A percentile compares a stretch with the other conserved stretches of the same genome.
These are phyloP conservation scores for Reticulitermes lucifugus DNA, from an alignment of 2,888 invertebrate genomes.

Conservation along the genomic window DNA sequence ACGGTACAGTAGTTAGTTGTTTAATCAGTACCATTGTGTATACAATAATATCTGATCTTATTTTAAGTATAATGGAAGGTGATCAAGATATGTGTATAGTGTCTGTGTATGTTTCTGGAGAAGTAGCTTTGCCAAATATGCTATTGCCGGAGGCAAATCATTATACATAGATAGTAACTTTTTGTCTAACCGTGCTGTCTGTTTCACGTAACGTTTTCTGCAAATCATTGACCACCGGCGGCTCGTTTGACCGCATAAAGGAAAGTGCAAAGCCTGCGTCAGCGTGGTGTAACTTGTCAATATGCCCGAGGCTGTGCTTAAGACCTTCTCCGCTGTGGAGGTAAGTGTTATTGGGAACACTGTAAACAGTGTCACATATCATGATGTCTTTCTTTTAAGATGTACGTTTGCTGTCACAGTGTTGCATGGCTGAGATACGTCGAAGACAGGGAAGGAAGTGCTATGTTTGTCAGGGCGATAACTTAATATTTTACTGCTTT, in stretches of 20 bases:
- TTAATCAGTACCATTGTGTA: neutral
- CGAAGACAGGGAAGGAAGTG: too few species aligned
- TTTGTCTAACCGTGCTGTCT: neutral
- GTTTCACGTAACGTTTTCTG: neutral
- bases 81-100: neutral
- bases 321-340: conserved; percentile 47
- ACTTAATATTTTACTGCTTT: too few species aligned
- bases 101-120: neutral
- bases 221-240: conserved; percentile 8
- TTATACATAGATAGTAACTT: conserved; percentile 14
- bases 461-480: too few species aligned
- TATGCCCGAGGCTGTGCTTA: conserved; percentile 44
- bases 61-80: neutral
- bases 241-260: neutral
- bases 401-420: too few species aligned
- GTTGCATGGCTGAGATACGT: too few species aligned
- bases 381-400: too few species aligned
- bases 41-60: neutral
- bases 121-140: conserved; percentile 16
- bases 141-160: conserved; percentile 3
- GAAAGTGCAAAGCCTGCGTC: neutral
- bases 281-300: conserved; percentile 12
- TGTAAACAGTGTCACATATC: too few species aligned
- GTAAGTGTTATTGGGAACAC: conserved; percentile 22
- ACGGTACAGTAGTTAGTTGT: neutral